Conservation (phyloP, 2,113 vertebrate species). For the Furnarius figulus region DNA sequence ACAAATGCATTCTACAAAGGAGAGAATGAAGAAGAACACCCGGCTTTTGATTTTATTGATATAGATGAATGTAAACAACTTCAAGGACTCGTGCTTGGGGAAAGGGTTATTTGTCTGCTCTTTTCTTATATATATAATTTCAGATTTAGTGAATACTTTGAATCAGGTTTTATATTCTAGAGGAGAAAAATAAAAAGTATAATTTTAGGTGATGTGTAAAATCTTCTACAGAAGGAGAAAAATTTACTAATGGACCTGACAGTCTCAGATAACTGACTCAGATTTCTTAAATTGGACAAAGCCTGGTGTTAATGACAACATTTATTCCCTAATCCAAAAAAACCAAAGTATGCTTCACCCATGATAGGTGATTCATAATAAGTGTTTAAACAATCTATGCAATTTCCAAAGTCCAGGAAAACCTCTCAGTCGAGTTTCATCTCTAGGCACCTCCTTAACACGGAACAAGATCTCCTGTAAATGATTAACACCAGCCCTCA, state of each 20-base stretch:
- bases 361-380: background rate
- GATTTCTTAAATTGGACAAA: constrained; percentile 6
- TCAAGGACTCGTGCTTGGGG: background rate
- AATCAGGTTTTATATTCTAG: background rate
- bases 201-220: background rate
- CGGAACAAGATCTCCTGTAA: constrained; percentile 5
- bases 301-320: background rate
- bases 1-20: background rate
- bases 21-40: constrained; percentile 26
- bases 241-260: background rate
- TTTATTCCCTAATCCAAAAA: background rate
- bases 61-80: constrained; percentile 36
- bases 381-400: background rate
- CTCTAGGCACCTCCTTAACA: background rate
- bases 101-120: background rate
- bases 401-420: background rate
- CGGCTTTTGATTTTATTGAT: constrained; percentile 51
- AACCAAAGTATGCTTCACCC: background rate
- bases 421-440: background rate
- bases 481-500: background rate
- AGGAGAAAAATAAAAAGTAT: background rate
- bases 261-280: background rate
- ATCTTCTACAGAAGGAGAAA: background rate
- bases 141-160: background rate
- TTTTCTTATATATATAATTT: background rate